Evolutionary conservation across 2,113 vertebrate genomes (phyloP).

Genomic region (Dasyornis broadbenti): DNA sequence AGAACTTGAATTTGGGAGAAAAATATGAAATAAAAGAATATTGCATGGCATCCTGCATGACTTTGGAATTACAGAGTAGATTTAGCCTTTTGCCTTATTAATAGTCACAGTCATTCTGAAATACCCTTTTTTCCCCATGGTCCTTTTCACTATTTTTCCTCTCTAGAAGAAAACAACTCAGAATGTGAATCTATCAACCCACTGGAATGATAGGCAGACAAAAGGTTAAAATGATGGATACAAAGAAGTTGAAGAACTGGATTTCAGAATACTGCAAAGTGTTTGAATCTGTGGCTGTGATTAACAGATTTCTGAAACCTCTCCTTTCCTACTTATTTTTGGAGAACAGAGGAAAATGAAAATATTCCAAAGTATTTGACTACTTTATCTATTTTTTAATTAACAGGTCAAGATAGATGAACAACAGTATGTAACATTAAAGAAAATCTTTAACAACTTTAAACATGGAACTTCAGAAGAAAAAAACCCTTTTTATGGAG

Average conservation of each 20-base stretch:
- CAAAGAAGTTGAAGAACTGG: neutral
- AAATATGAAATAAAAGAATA: neutral
- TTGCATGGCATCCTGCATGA: neutral
- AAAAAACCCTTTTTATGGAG: rapidly evolving
- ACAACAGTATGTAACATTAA: neutral
- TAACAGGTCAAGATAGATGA: neutral
- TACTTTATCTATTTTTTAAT: neutral
- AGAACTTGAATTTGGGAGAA: neutral
- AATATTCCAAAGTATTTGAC: neutral
- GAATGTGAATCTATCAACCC: neutral
- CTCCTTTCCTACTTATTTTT: neutral
- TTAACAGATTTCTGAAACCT: neutral
- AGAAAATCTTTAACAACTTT: neutral
- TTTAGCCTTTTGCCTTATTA: neutral
- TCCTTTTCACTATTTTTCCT: neutral
- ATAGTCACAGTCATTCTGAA: neutral
- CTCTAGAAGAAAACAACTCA: neutral
- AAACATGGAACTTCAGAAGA: neutral
- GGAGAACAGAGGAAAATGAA: neutral
- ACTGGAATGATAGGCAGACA: neutral
- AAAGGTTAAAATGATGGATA: neutral
- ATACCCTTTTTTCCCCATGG: neutral
- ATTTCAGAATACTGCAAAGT: neutral
- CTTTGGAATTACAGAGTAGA: neutral
- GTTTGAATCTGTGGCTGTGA: neutral